These are phyloP conservation scores for Oxyruncus cristatus DNA, from an alignment of 2,113 vertebrate species.

Conservation along the genomic window DNA sequence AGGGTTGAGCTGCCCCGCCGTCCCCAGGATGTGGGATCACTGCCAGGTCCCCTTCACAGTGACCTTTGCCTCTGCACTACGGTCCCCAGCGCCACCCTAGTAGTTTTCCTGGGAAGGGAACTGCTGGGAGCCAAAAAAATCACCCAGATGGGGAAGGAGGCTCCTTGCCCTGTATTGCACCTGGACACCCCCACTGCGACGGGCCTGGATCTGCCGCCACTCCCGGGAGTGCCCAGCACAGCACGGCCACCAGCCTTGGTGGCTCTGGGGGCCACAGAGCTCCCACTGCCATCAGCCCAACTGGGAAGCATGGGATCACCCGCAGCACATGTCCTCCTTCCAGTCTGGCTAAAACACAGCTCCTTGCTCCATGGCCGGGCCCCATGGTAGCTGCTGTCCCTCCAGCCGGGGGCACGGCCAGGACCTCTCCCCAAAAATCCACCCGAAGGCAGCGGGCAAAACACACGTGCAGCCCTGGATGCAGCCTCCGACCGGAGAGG, in stretches of 20 bases:
- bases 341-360: neutral
- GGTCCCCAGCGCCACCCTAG: neutral
- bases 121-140: neutral
- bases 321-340: neutral
- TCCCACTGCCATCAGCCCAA: accelerated
- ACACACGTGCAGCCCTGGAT: neutral
- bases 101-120: neutral
- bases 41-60: neutral
- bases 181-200: neutral
- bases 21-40: neutral
- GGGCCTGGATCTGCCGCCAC: accelerated
- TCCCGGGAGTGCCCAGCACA: neutral
- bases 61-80: neutral
- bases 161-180: neutral
- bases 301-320: neutral
- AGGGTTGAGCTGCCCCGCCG: neutral
- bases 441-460: neutral
- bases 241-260: too few species aligned
- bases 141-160: neutral
- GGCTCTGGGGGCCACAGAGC: neutral
- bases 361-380: neutral
- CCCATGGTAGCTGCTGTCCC: neutral
- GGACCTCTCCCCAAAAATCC: neutral
- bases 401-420: neutral
- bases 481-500: neutral